Conservation (phyloP, 2,113 vertebrate genomes). For the Nycticryphes semicollaris region DNA sequence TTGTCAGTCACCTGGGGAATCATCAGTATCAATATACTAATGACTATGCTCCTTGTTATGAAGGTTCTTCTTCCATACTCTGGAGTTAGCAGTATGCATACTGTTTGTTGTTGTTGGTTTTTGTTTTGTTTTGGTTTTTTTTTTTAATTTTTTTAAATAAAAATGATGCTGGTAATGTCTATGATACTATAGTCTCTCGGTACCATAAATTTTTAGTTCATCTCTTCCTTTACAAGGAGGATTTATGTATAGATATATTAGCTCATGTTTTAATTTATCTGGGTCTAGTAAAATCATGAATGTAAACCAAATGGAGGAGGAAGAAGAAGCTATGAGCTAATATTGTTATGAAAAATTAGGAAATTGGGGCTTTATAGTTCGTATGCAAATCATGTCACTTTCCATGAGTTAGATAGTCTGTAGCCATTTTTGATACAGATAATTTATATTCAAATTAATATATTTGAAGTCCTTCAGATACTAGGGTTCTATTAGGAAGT, state of each 20-base stretch:
- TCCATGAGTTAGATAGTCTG: not conserved
- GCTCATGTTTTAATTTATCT: not conserved
- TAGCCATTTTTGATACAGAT: not conserved
- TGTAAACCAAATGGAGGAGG: not conserved
- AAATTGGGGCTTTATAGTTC: not conserved
- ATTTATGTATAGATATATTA: not conserved
- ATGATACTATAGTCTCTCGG: not conserved
- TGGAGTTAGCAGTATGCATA: too few species aligned
- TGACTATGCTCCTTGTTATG: not conserved
- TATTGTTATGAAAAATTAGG: not conserved
- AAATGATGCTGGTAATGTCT: not conserved
- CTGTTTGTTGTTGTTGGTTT: too few species aligned
- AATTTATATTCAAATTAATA: conserved; percentile 8
- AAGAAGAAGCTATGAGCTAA: not conserved
- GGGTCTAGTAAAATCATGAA: not conserved
- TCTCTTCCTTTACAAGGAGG: not conserved
- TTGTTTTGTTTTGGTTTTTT: not conserved
- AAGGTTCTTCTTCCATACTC: not conserved
- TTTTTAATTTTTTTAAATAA: not conserved
- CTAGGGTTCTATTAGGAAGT: not conserved
- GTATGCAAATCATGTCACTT: not conserved
- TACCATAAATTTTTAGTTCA: not conserved
- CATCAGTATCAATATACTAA: not conserved
- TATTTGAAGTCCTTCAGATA: not conserved
- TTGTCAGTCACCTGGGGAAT: not conserved